These are phyloP conservation scores for Oryzias melastigma DNA, from an alignment of 2,113 vertebrate species.

Conservation along the genomic window DNA sequence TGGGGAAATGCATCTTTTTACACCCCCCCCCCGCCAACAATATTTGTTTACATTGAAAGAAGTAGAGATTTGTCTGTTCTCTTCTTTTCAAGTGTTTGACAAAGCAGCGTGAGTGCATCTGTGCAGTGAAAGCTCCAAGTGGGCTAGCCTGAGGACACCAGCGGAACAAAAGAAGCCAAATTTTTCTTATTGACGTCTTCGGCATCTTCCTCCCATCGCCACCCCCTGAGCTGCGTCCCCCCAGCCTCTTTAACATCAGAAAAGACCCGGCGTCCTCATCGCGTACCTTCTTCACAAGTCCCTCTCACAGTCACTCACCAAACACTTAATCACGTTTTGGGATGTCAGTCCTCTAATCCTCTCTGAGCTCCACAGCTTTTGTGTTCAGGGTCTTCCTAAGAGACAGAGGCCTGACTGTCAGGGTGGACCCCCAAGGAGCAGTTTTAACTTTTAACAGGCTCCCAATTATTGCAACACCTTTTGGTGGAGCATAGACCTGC, in stretches of 20 bases:
- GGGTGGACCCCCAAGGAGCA: slow-evolving; percentile 29
- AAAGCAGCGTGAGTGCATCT: not conserved
- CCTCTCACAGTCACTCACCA: slow-evolving; percentile 51
- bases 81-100: not conserved
- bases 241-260: slow-evolving; percentile 67
- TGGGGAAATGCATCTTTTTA: not conserved
- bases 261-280: slow-evolving; percentile 48
- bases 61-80: no score
- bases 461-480: slow-evolving; percentile 22
- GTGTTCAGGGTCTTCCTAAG: slow-evolving; percentile 39
- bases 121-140: slow-evolving; percentile 12
- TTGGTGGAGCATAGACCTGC: slow-evolving; percentile 4
- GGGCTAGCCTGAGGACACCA: slow-evolving; percentile 43
- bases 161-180: slow-evolving; percentile 52
- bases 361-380: slow-evolving; percentile 46
- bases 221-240: slow-evolving; percentile 30
- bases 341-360: slow-evolving; percentile 67
- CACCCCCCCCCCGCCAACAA: not conserved
- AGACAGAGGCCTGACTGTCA: slow-evolving; percentile 15
- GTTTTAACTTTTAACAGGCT: slow-evolving; percentile 10
- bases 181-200: slow-evolving; percentile 53
- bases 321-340: slow-evolving; percentile 70
- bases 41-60: not conserved
- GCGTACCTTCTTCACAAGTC: slow-evolving; percentile 53
- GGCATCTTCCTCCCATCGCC: slow-evolving; percentile 8